Base-by-base conservation (phyloP, 92 coral and sea anemone genomes). In the Epizoanthus stellaris region DNA sequence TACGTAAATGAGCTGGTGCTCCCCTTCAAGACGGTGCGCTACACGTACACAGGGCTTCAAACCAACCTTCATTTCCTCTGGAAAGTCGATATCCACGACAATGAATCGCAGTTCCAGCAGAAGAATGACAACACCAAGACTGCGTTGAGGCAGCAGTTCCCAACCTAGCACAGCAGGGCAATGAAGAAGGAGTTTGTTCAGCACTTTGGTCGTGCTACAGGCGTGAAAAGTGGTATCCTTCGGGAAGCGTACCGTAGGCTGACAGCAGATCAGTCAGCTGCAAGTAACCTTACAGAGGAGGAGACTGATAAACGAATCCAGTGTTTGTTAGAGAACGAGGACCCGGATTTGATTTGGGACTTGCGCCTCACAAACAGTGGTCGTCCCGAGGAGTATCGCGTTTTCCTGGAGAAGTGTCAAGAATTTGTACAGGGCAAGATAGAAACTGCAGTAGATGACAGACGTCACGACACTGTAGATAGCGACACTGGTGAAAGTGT, bases 191-290 rank as follows among this genome's bases (percentile, higher is more conserved):
- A 80, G 34, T 80, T 84, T 84, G 67, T 84, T 56, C 67, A 65
- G 34, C 17, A 17, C 25, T 84, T 84, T 84, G 87, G 81, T 5
- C 23, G 68, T 25, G 80, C 38, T 4, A 54, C 80, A 15, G 87
- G 87, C 0, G 81, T 84, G 20, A 84, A 84, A 58, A 84, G 87
- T 39, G 87, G 70, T 36, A 36, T 84, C 7, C 81, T 84, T 80
- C 60, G 60, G 16, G 52, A 45, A 45, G 52, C 52, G 52, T 45
- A 45, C 52, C 5, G 52, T 3, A 45, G 54, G 12, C 82, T 58
- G 85, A 90, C 90, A 30, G 89, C 82, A 54, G 91, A 88, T 84
- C 74, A 84, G 43, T 86, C 85, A 10, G 89, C 89, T 16, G 75
- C 89, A 64, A 21, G 57, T 40, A 86, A 72, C 38, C 85, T 86